Evolutionary conservation across 2,888 invertebrate genomes (phyloP).

Genomic region (Eupsilia transversa): DNA sequence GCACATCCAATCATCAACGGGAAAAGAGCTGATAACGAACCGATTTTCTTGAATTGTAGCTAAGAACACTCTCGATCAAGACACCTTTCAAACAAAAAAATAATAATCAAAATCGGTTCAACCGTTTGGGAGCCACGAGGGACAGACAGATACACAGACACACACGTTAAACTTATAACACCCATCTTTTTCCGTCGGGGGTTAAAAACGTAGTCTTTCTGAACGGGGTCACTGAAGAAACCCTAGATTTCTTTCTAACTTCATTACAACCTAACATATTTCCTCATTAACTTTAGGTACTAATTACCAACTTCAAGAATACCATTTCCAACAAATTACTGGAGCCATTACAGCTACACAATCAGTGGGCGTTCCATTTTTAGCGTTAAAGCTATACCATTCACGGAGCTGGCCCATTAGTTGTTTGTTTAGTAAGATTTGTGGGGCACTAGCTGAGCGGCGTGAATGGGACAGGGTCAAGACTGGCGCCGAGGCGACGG

Average conservation of each 20-base stretch:
- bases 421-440: conserved; percentile 74
- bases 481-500: conserved; percentile 67
- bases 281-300: conserved; percentile 16
- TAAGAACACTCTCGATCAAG: no score
- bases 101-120: no score
- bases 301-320: conserved; percentile 25
- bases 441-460: conserved; percentile 54
- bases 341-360: conserved; percentile 49
- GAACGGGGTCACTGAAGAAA: background rate
- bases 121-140: no score
- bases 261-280: background rate
- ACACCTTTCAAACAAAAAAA: no score
- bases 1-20: no score
- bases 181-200: no score
- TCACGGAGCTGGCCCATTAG: conserved; percentile 61
- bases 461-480: conserved; percentile 63
- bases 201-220: background rate
- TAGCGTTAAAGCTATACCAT: conserved; percentile 62
- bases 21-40: no score
- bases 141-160: no score
- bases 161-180: no score
- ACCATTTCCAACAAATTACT: conserved; percentile 46
- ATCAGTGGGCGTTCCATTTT: conserved; percentile 57
- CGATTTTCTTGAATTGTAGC: no score
- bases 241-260: background rate